Evolutionary conservation across 2,797 vertebrate species (phyloP), one percentile per base, ranked within the genome.

Genomic region (Lacerta viridis): DNA sequence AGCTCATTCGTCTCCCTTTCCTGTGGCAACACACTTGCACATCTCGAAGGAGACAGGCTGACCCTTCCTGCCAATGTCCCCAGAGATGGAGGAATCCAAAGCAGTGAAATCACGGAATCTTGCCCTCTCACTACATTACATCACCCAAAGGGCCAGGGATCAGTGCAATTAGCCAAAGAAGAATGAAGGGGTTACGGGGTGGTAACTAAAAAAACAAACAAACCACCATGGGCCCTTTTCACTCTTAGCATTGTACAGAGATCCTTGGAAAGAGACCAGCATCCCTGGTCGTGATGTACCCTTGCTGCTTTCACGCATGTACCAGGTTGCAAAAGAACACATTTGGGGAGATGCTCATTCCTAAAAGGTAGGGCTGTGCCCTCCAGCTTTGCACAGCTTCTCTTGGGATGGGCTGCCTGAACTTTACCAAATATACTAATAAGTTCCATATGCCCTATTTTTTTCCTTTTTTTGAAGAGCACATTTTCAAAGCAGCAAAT

Each of bases 401-500:
- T 96, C 96, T 97, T 97, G 97, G 96, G 94, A 76, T 90, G 89
- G 87, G 89, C 92, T 92, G 95, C 94, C 92, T 97, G 91, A 96
- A 95, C 95, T 96, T 96, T 95, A 97, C 96, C 94, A 96, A 96
- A 96, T 88, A 93, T 91, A 87, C 93, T 98, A 98, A 98, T 97
- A 97, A 96, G 94, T 98, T 98, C 97, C 98, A 98, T 97, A 98
- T 98, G 97, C 95, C 95, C 69, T 80, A 68, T 87, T 76, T 82
- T 95, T 95, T 90, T 55, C 23, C 36, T 95, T 95, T 95, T 94
- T 95, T 96, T 95, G 97, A 97, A 97, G 97, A 96, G 93, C 95
- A 95, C 92, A 96, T 96, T 97, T 97, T 97, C 97, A 97, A 97
- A 97, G 96, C 95, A 95, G 95, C 94, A 95, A 98, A 98, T 97